Evolutionary conservation across 2,113 vertebrate species (phyloP), one percentile per base, ranked within the genome.

Genomic region (Gobio gobio): DNA sequence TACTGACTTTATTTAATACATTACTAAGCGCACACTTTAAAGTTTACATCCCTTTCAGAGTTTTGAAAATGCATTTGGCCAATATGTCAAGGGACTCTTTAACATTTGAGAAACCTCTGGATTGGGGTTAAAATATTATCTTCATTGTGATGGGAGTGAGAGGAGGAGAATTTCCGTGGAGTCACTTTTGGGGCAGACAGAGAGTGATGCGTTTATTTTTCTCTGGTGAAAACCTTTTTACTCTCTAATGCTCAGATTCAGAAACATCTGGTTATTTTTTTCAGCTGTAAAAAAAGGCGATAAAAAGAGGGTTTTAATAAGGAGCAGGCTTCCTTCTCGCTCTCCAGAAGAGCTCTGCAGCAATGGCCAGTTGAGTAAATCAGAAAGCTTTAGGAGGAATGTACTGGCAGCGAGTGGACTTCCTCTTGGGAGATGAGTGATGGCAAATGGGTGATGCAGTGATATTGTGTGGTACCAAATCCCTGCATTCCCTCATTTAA

Each of bases 231-330:
- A 90, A 79, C 84, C 87, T 89, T 87, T 78, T 87, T 88, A 90
- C 88, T 89, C 91, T 91, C 93, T 94, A 90, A 93, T 92, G 92
- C 83, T 90, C 66, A 88, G 87, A 88, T 91, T 78, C 89, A 89
- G 87, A 88, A 90, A 91, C 92, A 93, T 94, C 92, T 94, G 93
- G 88, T 90, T 87, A 43, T 72, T 83, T 36, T 24, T 64, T 84
- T 88, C 70, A 73, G 82, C 33, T 66, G 79, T 83, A 86, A 89
- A 81, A 40, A 85, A 59, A 85, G 56, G 24, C 56, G 84, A 88
- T 87, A 87, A 90, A 93, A 90, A 87, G 84, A 91, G 88, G 66
- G 87, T 84, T 88, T 84, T 93, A 93, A 93, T 93, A 90, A 89
- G 89, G 83, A 92, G 78, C 93, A 94, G 94, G 87, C 92, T 92